phyloP scores from a whole-genome alignment of 2,113 vertebrate species.

The Natator depressus region DNA sequence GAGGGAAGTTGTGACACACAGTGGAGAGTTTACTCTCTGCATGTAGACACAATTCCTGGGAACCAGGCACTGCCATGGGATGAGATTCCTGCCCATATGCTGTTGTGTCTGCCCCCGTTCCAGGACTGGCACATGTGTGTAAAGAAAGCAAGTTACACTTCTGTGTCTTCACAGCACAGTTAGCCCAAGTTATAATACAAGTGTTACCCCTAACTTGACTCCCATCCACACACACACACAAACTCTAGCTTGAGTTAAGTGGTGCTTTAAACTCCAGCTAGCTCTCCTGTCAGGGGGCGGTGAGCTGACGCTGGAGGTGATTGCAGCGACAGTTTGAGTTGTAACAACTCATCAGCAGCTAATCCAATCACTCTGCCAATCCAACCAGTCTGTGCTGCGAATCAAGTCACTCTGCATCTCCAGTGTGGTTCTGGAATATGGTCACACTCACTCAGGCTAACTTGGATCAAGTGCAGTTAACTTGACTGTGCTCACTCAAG shows the following conservation, averaged over 20 bases:
- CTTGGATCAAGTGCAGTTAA: background rate
- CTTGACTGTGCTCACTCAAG: background rate
- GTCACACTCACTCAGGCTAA: background rate
- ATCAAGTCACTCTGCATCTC: background rate
- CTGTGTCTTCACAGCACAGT: background rate
- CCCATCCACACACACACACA: background rate
- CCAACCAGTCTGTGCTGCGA: background rate
- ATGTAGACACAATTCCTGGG: accelerated
- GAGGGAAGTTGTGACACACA: background rate
- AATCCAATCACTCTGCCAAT: background rate
- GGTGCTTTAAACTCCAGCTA: background rate
- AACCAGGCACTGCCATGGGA: background rate
- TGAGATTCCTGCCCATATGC: background rate
- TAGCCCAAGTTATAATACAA: background rate
- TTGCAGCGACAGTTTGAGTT: background rate
- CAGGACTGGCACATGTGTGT: accelerated
- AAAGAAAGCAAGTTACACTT: background rate
- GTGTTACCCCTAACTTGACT: background rate
- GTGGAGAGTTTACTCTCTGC: background rate
- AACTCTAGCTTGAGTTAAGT: background rate
- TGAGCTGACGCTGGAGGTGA: background rate
- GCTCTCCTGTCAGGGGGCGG: background rate
- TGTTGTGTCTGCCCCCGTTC: background rate
- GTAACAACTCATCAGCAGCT: background rate
- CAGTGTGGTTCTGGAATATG: background rate